Conservation (phyloP, 2,113 vertebrate genomes). For the Pampusana beccarii region DNA sequence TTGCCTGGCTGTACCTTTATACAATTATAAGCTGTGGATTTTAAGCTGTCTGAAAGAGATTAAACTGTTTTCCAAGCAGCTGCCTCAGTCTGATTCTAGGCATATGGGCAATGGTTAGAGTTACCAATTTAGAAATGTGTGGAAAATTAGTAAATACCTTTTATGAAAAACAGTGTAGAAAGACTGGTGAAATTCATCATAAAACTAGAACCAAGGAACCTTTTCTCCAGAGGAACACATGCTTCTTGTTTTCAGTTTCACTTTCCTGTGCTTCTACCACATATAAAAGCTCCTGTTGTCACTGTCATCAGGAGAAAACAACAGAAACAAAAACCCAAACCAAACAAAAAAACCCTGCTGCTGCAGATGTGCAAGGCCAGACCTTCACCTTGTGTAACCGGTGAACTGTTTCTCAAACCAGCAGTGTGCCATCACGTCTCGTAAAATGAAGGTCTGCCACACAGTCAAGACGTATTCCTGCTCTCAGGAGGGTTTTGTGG, state of each 20-base stretch:
- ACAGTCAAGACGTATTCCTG: neutral
- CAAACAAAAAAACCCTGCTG: neutral
- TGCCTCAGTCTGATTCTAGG: neutral
- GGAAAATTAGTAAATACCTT: neutral
- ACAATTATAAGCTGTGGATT: neutral
- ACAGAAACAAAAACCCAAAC: no score
- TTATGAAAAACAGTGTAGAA: neutral
- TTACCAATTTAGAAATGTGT: slow-evolving; percentile 2
- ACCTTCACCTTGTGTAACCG: neutral
- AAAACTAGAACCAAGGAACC: neutral
- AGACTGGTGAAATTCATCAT: neutral
- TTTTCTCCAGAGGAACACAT: neutral
- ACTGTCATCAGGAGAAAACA: accelerated
- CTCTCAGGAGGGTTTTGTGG: neutral
- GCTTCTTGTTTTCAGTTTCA: neutral
- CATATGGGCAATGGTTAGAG: neutral
- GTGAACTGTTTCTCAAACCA: neutral
- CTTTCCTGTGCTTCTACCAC: neutral
- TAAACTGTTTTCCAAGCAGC: slow-evolving; percentile 29
- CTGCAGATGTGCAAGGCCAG: neutral
- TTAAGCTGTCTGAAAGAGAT: slow-evolving; percentile 39
- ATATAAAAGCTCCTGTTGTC: neutral
- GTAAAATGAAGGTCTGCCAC: neutral
- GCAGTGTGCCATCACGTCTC: accelerated
- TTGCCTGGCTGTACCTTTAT: slow-evolving; percentile 8